Conservation (phyloP, 1,140 invertebrate genomes). For the Drosophila willistoni region DNA sequence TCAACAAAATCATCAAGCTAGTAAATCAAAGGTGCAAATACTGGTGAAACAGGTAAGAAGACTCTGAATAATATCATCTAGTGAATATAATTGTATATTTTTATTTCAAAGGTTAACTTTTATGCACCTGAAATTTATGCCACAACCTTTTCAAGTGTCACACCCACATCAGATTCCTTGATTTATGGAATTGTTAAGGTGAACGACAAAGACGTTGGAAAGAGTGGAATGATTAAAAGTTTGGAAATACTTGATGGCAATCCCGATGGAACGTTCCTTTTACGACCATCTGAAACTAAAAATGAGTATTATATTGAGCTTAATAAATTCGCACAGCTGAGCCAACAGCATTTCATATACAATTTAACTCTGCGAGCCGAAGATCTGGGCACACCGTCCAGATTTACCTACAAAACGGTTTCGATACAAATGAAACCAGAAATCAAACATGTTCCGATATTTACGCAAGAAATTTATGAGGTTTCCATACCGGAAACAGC, state of each 20-base stretch:
- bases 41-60: constrained; percentile 85
- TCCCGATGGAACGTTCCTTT: constrained; percentile 92
- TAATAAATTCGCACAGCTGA: constrained; percentile 90
- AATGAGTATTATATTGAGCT: constrained; percentile 91
- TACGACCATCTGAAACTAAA: constrained; percentile 86
- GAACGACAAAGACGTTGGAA: constrained; percentile 91
- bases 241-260: constrained; percentile 96
- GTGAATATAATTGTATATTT: neutral
- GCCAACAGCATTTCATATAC: constrained; percentile 89
- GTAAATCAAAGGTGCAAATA: constrained; percentile 90
- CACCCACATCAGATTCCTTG: constrained; percentile 92
- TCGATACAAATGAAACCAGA: constrained; percentile 91
- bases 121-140: constrained; percentile 93
- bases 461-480: constrained; percentile 94
- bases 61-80: neutral
- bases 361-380: constrained; percentile 93
- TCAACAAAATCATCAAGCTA: constrained; percentile 86
- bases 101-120: constrained; percentile 88
- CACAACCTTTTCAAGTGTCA: constrained; percentile 90
- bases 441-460: constrained; percentile 94
- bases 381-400: constrained; percentile 92
- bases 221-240: constrained; percentile 91
- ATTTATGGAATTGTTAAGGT: constrained; percentile 96
- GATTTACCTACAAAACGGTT: constrained; percentile 89
- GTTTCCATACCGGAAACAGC: constrained; percentile 94